Evolutionary conservation across 2,113 vertebrate species (phyloP).

Genomic region (Nycticebus coucang): DNA sequence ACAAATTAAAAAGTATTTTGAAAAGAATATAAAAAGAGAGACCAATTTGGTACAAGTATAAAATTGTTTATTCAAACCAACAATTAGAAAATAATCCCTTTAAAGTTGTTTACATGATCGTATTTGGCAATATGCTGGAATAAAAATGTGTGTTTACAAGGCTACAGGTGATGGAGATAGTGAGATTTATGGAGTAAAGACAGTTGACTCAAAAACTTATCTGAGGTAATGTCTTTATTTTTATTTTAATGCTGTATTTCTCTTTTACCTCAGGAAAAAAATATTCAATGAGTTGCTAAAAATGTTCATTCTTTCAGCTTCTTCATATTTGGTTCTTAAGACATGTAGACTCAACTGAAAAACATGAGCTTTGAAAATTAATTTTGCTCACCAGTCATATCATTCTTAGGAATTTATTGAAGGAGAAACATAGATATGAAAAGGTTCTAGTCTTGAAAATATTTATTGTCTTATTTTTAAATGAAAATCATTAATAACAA

Average conservation of each 20-base stretch:
- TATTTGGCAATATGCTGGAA: not conserved
- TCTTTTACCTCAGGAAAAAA: not conserved
- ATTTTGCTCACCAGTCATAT: not conserved
- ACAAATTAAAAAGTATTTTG: not conserved
- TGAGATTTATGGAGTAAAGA: not conserved
- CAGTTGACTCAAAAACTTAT: not conserved
- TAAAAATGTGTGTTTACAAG: not conserved
- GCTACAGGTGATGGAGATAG: not conserved
- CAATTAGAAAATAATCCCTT: not conserved
- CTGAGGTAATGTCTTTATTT: not conserved
- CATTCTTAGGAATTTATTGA: not conserved
- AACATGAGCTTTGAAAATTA: not conserved
- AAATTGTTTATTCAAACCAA: not conserved
- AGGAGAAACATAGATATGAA: slow-evolving; percentile 18
- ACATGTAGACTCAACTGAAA: slow-evolving; percentile 24
- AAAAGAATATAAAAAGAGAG: not conserved
- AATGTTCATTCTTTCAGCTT: not conserved
- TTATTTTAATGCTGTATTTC: not conserved
- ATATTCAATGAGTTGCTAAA: not conserved
- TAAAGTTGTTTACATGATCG: not conserved
- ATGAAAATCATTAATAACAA: not conserved
- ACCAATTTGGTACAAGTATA: not conserved
- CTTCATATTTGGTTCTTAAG: slow-evolving; percentile 18
- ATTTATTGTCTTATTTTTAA: slow-evolving; percentile 10
- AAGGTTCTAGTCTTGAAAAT: not conserved